phyloP scores from a whole-genome alignment of 1,140 invertebrate species.

The Drosophila parabipectinata region DNA sequence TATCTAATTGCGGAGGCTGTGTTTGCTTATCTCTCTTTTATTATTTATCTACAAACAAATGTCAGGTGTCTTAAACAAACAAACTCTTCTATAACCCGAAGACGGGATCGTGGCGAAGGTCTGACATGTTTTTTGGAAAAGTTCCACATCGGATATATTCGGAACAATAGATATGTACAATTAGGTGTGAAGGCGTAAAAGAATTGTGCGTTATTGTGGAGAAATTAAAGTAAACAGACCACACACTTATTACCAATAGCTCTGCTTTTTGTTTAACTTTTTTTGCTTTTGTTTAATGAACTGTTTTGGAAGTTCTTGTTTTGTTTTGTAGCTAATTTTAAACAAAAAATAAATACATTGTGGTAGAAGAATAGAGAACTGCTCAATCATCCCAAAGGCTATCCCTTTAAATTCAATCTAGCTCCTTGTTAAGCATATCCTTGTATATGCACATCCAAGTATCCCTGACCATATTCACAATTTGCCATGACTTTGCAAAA shows the following conservation, averaged over 20 bases:
- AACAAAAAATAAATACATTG: background rate
- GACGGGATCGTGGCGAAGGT: background rate
- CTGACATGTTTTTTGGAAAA: background rate
- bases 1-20: background rate
- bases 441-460: constrained; percentile 13
- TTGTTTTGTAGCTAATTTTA: background rate
- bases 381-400: background rate
- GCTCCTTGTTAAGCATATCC: constrained; percentile 21
- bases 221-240: background rate
- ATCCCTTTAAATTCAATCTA: constrained; percentile 11
- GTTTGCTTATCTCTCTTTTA: constrained; percentile 12
- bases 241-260: background rate
- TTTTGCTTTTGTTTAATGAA: background rate
- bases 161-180: background rate
- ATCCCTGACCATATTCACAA: constrained; percentile 25
- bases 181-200: background rate
- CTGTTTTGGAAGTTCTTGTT: background rate
- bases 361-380: background rate
- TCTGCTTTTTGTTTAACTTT: background rate
- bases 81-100: constrained; percentile 1
- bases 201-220: background rate
- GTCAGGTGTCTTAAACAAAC: constrained; percentile 7
- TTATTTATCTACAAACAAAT: constrained; percentile 3
- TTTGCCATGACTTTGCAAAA: constrained; percentile 48
- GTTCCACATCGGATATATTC: background rate